Percentiles rank a stretch among this genome's conserved stretches.
phyloP scores from a whole-genome alignment of 2,888 invertebrate species.

The Zonitis immaculata region DNA sequence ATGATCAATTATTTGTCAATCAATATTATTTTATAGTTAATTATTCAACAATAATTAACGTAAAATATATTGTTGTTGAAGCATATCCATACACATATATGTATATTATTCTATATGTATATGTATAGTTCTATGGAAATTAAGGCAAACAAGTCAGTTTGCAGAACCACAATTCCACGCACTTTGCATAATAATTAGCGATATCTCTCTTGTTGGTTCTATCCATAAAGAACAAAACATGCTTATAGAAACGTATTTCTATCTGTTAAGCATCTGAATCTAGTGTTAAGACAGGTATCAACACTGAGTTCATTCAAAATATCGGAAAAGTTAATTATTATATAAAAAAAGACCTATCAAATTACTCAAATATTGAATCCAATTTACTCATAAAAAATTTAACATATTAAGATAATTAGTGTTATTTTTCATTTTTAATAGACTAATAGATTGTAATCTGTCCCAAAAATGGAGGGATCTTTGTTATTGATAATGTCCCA shows the following conservation, averaged over 20 bases:
- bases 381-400: too few species aligned
- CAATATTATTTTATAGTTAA: neutral
- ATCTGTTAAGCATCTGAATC: constrained; percentile 25
- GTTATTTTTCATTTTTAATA: too few species aligned
- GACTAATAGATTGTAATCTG: too few species aligned
- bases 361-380: too few species aligned
- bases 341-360: too few species aligned
- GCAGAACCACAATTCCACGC: constrained; percentile 33
- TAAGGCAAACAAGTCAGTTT: constrained; percentile 32
- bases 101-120: too few species aligned
- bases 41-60: constrained; percentile 9
- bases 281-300: constrained; percentile 35
- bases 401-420: too few species aligned
- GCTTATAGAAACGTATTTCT: constrained; percentile 31
- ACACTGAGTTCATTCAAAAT: constrained; percentile 13
- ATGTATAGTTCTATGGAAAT: constrained; percentile 25
- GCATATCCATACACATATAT: too few species aligned
- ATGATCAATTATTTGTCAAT: neutral
- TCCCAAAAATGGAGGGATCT: neutral
- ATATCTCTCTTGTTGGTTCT: constrained; percentile 30
- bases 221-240: constrained; percentile 30
- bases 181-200: constrained; percentile 38
- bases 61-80: constrained; percentile 15
- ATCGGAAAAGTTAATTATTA: too few species aligned
- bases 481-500: constrained; percentile 14